Evolutionary conservation across 2,888 invertebrate genomes (phyloP).

Genomic region (Maniola hyperantus): DNA sequence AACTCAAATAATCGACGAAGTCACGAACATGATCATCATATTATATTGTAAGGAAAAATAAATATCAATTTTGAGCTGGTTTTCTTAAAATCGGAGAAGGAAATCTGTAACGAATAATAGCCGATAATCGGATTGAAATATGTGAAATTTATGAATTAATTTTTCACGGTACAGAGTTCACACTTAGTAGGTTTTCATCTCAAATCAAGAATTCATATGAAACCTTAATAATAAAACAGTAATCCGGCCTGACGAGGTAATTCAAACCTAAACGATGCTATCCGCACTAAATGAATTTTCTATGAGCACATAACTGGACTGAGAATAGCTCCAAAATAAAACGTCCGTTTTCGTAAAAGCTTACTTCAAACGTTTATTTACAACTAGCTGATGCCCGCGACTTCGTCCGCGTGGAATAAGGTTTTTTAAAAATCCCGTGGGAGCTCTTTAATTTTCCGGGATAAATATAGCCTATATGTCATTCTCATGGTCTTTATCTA

Average conservation of each 20-base stretch:
- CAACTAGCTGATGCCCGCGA: too few relatives aligned
- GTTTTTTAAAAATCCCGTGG: too few relatives aligned
- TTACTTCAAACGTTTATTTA: conserved; percentile 1
- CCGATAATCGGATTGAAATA: neutral
- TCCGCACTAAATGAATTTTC: conserved; percentile 12
- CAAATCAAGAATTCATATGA: neutral
- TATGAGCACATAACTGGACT: conserved; percentile 5
- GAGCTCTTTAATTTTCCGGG: too few relatives aligned
- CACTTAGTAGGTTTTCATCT: neutral
- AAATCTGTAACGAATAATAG: too few relatives aligned
- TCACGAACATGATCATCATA: too few relatives aligned
- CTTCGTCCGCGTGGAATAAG: too few relatives aligned
- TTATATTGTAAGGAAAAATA: too few relatives aligned
- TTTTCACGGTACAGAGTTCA: neutral
- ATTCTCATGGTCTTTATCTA: too few relatives aligned
- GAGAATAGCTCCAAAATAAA: conserved; percentile 3
- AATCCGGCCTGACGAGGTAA: conserved; percentile 7
- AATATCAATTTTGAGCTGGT: too few relatives aligned
- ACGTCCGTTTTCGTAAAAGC: conserved; percentile 10
- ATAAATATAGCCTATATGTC: too few relatives aligned
- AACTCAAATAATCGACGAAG: too few relatives aligned
- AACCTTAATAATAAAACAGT: conserved; percentile 6
- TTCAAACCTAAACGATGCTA: conserved; percentile 3
- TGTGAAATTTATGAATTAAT: neutral
- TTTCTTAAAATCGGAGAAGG: too few relatives aligned